These are phyloP conservation scores for Oryzias woworae DNA, from an alignment of 2,113 vertebrate species.

Conservation along the genomic window DNA sequence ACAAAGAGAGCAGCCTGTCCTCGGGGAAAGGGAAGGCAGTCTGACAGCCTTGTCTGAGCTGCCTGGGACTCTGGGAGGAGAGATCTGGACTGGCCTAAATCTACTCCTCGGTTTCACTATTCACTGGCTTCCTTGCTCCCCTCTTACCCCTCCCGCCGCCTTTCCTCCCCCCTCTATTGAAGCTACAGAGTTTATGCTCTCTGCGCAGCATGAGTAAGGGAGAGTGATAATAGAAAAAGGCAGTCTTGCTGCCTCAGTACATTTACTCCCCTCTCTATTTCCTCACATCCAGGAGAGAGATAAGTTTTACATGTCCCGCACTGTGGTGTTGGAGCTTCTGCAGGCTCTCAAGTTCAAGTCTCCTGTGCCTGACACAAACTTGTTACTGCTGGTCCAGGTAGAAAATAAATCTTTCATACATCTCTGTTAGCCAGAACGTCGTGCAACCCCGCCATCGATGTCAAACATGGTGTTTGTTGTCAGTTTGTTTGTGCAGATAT, in stretches of 20 bases:
- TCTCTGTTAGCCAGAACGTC: background rate
- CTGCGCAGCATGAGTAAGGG: constrained; percentile 67
- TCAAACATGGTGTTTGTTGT: constrained; percentile 44
- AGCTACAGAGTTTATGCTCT: constrained; percentile 66
- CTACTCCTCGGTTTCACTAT: constrained; percentile 68
- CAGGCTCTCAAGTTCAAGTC: constrained; percentile 98
- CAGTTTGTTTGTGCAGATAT: constrained; percentile 98
- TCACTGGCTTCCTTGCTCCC: constrained; percentile 60
- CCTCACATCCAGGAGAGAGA: constrained; percentile 87
- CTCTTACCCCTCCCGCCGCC: constrained; percentile 43
- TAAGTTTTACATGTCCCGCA: constrained; percentile 97
- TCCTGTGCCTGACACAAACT: constrained; percentile 93
- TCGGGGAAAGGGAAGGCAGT: constrained; percentile 70
- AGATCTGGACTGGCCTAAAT: constrained; percentile 77
- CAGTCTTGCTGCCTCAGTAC: constrained; percentile 70
- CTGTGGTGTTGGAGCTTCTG: constrained; percentile 93
- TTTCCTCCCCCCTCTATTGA: constrained; percentile 70
- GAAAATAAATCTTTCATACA: constrained; percentile 21
- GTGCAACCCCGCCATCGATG: background rate
- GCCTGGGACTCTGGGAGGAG: constrained; percentile 75
- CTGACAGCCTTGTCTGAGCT: constrained; percentile 77
- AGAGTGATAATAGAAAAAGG: constrained; percentile 71
- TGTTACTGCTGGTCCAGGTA: constrained; percentile 97
- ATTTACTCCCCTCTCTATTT: constrained; percentile 60
- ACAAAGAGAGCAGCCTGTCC: constrained; percentile 75